Evolutionary conservation across 2,888 invertebrate species (phyloP).

Genomic region (Phania funesta): DNA sequence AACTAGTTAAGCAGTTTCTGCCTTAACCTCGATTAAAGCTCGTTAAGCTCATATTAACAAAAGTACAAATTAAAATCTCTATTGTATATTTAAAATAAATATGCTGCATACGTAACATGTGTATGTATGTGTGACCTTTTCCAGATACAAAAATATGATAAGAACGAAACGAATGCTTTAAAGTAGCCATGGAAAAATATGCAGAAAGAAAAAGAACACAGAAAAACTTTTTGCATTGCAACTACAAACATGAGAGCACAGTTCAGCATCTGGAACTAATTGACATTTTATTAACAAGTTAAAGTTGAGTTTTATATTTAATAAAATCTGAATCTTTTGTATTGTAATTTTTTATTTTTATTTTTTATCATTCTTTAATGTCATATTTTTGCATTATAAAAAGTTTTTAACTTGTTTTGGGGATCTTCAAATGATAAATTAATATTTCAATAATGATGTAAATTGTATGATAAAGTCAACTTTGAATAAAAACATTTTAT

Average conservation of each 20-base stretch:
- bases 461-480: conserved; percentile 33
- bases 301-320: conserved; percentile 37
- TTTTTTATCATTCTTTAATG: conserved; percentile 20
- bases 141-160: conserved; percentile 7
- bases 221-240: conserved; percentile 37
- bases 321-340: not conserved
- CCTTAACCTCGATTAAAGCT: not conserved
- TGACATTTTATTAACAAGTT: conserved; percentile 62
- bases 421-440: conserved; percentile 35
- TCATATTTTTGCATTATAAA: conserved; percentile 1
- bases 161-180: conserved; percentile 5
- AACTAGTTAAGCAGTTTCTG: too few species aligned
- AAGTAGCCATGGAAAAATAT: conserved; percentile 6
- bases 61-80: not conserved
- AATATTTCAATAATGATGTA: conserved; percentile 45
- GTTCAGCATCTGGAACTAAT: conserved; percentile 59
- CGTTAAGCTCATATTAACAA: not conserved
- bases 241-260: conserved; percentile 1
- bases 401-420: not conserved
- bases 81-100: not conserved
- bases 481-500: conserved; percentile 11
- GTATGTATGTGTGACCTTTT: conserved; percentile 30
- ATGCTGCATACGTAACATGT: conserved; percentile 14
- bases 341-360: not conserved
- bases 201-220: not conserved